These are phyloP conservation scores for Natator depressus DNA, from an alignment of 2,113 vertebrate genomes.

Conservation along the genomic window DNA sequence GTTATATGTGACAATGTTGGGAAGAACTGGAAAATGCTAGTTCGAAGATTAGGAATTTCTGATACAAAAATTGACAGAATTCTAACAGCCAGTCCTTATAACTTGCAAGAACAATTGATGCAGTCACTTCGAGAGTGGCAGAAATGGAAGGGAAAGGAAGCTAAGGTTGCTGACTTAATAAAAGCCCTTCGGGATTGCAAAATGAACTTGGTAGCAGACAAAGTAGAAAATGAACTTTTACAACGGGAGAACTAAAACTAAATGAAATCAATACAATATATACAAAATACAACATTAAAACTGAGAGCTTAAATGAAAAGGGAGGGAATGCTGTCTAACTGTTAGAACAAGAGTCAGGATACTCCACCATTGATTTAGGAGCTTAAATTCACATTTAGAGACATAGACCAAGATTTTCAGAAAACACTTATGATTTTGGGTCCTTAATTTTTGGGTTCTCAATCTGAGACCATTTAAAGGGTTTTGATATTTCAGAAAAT, in stretches of 20 bases:
- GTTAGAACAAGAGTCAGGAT: neutral
- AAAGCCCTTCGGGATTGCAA: conserved; percentile 76
- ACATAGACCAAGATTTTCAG: neutral
- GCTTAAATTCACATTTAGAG: neutral
- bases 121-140: conserved; percentile 84
- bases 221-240: conserved; percentile 56
- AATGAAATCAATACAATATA: neutral
- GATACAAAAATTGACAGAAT: conserved; percentile 81
- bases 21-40: conserved; percentile 80
- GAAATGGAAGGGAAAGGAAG: conserved; percentile 57
- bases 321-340: neutral
- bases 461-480: neutral
- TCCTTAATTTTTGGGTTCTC: neutral
- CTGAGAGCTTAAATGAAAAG: neutral
- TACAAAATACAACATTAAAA: neutral
- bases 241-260: neutral
- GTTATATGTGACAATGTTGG: conserved; percentile 78
- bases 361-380: neutral
- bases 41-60: conserved; percentile 77
- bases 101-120: conserved; percentile 76
- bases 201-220: conserved; percentile 85
- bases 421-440: neutral
- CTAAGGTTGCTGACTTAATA: conserved; percentile 73
- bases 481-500: neutral
- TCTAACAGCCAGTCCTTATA: conserved; percentile 39